Evolutionary conservation across 1,140 invertebrate species (phyloP).

Genomic region (Pristionchus pacificus): DNA sequence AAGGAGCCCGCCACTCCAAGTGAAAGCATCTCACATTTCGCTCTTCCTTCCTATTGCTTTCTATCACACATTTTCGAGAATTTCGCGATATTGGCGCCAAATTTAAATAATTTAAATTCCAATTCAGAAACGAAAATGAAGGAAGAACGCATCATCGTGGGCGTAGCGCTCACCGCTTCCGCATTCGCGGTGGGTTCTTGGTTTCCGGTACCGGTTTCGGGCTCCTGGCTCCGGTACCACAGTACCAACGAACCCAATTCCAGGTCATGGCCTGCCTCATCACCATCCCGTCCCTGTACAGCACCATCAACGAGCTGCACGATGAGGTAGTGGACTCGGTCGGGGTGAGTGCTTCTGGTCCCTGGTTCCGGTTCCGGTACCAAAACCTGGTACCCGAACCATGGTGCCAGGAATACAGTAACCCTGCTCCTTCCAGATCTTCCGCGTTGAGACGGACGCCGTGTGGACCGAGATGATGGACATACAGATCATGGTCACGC

Average conservation of each 20-base stretch:
- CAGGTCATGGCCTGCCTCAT: conserved; percentile 33
- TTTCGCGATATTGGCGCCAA: no score
- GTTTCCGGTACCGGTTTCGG: no score
- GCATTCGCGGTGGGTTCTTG: no score
- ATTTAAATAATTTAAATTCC: no score
- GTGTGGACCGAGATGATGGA: conserved; percentile 44
- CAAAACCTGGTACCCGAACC: conserved; percentile 6
- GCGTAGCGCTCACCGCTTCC: no score
- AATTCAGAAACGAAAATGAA: no score
- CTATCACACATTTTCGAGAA: no score
- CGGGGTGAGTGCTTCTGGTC: background rate
- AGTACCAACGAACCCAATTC: background rate
- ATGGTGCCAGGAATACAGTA: background rate
- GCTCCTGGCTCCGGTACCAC: no score
- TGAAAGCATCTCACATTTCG: no score
- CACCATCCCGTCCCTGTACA: conserved; percentile 37
- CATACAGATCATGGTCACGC: conserved; percentile 39
- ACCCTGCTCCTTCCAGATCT: conserved; percentile 29
- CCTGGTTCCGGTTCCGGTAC: conserved; percentile 7
- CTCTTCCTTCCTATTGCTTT: no score
- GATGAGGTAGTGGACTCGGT: conserved; percentile 28
- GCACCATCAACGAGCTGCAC: conserved; percentile 39
- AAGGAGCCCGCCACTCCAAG: no score
- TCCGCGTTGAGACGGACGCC: conserved; percentile 40
- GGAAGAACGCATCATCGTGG: no score